Conservation (phyloP, 2,113 vertebrate species). For the Mustela nigripes region DNA sequence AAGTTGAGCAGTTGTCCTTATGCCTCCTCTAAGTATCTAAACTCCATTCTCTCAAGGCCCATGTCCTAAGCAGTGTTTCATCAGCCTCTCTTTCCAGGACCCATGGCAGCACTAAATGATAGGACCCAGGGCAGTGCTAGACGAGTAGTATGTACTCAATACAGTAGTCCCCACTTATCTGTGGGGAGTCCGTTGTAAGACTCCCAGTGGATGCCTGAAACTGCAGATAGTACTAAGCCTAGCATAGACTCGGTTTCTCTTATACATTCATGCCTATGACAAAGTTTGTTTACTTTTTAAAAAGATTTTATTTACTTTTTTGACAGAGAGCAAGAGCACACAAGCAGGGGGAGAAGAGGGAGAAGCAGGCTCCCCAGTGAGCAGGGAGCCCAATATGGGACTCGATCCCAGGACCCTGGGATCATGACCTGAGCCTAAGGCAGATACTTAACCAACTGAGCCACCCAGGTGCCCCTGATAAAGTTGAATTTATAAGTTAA, state of each 20-base stretch:
- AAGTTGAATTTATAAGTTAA: not conserved
- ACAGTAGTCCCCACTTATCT: not conserved
- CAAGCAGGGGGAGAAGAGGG: too few relatives aligned
- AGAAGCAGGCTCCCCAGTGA: too few relatives aligned
- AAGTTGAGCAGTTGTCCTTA: constrained; percentile 46
- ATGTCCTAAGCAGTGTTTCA: not conserved
- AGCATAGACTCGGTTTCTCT: not conserved
- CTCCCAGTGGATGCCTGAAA: not conserved
- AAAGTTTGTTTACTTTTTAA: not conserved
- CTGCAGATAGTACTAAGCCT: not conserved
- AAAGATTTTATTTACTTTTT: not conserved
- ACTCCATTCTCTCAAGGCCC: constrained; percentile 17
- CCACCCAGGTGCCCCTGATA: not conserved
- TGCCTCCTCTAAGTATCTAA: constrained; percentile 19
- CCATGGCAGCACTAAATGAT: not conserved
- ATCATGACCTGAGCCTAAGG: too few relatives aligned
- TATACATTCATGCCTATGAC: not conserved
- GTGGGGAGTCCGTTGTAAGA: not conserved
- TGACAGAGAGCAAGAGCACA: not conserved
- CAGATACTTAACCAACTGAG: not conserved
- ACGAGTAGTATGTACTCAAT: not conserved
- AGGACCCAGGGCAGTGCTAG: not conserved
- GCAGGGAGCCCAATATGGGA: too few relatives aligned
- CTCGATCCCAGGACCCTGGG: too few relatives aligned
- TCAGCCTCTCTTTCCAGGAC: not conserved